These are phyloP conservation scores for Thecophora atra DNA, from an alignment of 2,888 invertebrate species.

Conservation along the genomic window DNA sequence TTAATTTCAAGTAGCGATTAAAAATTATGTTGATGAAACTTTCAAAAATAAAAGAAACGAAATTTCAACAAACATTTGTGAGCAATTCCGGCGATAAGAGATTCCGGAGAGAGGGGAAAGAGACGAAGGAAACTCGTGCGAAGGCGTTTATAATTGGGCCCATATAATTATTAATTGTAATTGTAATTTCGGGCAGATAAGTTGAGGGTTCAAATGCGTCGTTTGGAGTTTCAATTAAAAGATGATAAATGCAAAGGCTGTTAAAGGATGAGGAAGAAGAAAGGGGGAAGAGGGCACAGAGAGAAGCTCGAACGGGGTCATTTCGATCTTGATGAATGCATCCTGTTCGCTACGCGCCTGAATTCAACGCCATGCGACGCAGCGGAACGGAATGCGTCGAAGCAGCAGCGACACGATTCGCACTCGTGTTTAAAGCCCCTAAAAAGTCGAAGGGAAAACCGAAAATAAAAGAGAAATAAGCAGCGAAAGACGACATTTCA, in stretches of 20 bases:
- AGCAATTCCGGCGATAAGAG: not conserved
- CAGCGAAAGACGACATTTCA: conserved; percentile 19
- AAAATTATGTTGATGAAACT: conserved; percentile 47
- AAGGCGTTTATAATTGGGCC: conserved; percentile 27
- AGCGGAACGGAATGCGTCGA: conserved; percentile 24
- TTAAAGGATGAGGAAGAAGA: not conserved
- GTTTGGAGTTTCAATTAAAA: not conserved
- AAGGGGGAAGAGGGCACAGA: not conserved
- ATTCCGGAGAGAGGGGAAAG: conserved; percentile 41
- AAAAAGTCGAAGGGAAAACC: conserved; percentile 9
- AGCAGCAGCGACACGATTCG: conserved; percentile 29
- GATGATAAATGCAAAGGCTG: not conserved
- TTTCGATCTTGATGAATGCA: conserved; percentile 20
- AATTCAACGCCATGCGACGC: conserved; percentile 8
- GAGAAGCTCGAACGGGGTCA: too few relatives aligned
- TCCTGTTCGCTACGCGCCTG: conserved; percentile 10
- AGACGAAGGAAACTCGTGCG: not conserved
- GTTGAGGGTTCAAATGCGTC: conserved; percentile 27
- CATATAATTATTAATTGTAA: conserved; percentile 62
- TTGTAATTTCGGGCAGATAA: conserved; percentile 48
- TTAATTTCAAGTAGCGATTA: conserved; percentile 62
- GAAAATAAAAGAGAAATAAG: not conserved
- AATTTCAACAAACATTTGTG: not conserved
- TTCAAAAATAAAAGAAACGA: not conserved
- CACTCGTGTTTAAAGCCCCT: conserved; percentile 11